These are phyloP conservation scores for Hesperophylax magnus DNA, from an alignment of 1,140 invertebrate species.

Conservation along the genomic window DNA sequence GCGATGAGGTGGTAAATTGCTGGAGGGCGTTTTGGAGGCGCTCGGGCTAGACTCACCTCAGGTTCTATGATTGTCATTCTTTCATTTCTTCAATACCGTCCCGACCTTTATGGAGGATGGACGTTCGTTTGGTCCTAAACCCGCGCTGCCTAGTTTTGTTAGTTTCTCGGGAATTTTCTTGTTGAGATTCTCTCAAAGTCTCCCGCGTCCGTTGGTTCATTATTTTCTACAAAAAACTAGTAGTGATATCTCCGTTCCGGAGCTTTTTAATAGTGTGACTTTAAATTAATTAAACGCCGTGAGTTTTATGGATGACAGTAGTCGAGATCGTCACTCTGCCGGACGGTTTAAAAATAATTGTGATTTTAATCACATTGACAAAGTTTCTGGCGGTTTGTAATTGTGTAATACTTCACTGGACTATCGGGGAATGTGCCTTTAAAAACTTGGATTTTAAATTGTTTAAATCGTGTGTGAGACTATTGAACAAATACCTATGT, in stretches of 20 bases:
- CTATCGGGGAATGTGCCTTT: too few species aligned
- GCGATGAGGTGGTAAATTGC: not conserved
- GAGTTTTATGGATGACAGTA: too few species aligned
- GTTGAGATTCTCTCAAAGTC: not conserved
- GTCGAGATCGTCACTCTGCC: too few species aligned
- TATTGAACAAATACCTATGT: too few species aligned
- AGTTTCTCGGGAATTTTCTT: not conserved
- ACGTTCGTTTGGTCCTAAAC: not conserved
- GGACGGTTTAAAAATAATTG: too few species aligned
- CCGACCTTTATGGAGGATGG: not conserved
- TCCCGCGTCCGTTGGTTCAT: not conserved
- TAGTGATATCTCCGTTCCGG: not conserved
- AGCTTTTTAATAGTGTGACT: not conserved
- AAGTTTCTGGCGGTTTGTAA: too few species aligned
- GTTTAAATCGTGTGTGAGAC: too few species aligned
- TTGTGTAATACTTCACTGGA: too few species aligned
- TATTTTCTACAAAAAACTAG: not conserved
- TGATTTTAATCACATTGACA: too few species aligned
- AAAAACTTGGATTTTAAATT: too few species aligned
- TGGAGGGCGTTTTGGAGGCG: not conserved
- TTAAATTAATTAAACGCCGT: too few species aligned
- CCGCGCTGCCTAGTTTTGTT: not conserved
- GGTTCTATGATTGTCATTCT: slow-evolving; percentile 3
- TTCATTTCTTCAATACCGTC: not conserved
- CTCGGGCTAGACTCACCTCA: not conserved